Conservation (phyloP, 2,888 invertebrate genomes). For the Apotomis betuletana region DNA sequence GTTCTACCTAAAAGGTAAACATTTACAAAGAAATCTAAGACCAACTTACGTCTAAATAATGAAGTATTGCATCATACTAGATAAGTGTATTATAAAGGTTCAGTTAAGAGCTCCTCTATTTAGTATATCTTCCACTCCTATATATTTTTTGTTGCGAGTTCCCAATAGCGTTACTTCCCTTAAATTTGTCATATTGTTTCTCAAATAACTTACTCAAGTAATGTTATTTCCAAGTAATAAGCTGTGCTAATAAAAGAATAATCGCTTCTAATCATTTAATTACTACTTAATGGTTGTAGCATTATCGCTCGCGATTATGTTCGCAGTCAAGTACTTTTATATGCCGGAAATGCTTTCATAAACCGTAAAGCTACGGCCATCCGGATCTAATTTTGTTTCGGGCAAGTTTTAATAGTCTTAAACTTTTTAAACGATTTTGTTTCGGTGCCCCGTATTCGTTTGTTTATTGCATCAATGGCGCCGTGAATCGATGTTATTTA, state of each 20-base stretch:
- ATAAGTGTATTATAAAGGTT: too few relatives aligned
- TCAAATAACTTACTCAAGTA: not conserved
- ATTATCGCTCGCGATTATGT: slow-evolving; percentile 9
- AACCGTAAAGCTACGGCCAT: slow-evolving; percentile 5
- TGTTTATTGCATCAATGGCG: not conserved
- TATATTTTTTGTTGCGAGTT: too few relatives aligned
- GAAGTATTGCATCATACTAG: too few relatives aligned
- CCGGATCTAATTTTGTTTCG: not conserved
- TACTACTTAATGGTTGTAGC: not conserved
- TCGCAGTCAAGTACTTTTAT: slow-evolving; percentile 10
- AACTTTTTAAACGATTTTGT: not conserved
- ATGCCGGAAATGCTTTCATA: slow-evolving; percentile 13
- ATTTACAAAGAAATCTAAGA: too few relatives aligned
- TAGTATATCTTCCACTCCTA: too few relatives aligned
- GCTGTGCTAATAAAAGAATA: slow-evolving; percentile 3
- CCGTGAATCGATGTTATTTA: not conserved
- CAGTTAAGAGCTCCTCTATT: too few relatives aligned
- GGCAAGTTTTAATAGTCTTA: not conserved
- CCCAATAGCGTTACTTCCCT: too few relatives aligned
- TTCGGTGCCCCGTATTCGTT: not conserved
- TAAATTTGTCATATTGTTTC: not conserved
- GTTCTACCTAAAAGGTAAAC: too few relatives aligned
- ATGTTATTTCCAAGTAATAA: not conserved
- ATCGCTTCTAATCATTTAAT: slow-evolving; percentile 31
- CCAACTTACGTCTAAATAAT: too few relatives aligned